phyloP scores from a whole-genome alignment of 2,888 invertebrate species.

The Aspidiotus rigidus region DNA sequence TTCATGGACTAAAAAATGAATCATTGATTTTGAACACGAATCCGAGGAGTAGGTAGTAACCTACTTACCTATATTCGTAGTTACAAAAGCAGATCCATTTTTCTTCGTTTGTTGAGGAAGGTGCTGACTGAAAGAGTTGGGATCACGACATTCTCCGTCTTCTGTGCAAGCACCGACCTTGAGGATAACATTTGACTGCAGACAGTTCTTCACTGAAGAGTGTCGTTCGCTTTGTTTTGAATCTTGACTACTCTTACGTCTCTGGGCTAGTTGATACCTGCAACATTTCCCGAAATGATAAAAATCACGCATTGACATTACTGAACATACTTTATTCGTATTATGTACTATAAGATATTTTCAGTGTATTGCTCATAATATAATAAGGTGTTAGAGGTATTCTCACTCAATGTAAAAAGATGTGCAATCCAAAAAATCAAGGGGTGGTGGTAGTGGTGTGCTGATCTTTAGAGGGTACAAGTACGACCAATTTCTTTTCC shows the following conservation, averaged over 20 bases:
- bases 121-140: constrained; percentile 10
- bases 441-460: too few relatives aligned
- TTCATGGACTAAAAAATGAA: too few relatives aligned
- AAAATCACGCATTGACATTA: not conserved
- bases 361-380: not conserved
- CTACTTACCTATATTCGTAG: constrained; percentile 13
- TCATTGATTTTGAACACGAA: too few relatives aligned
- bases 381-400: too few relatives aligned
- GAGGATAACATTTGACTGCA: constrained; percentile 23
- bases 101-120: constrained; percentile 14
- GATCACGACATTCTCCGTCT: constrained; percentile 1
- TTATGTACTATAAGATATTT: not conserved
- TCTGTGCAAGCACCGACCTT: constrained; percentile 16
- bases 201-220: constrained; percentile 10
- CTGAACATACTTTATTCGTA: not conserved
- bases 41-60: too few relatives aligned
- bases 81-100: constrained; percentile 19
- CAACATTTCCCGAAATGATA: not conserved
- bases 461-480: not conserved
- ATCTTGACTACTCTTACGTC: constrained; percentile 26
- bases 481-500: constrained; percentile 6
- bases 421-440: too few relatives aligned
- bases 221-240: constrained; percentile 18
- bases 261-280: constrained; percentile 17
- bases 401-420: too few relatives aligned